A percentile compares a stretch with the other conserved stretches of the same genome.
These are phyloP conservation scores for Cynodonichthys magdalenae DNA, from an alignment of 2,797 vertebrate genomes.

Conservation along the genomic window DNA sequence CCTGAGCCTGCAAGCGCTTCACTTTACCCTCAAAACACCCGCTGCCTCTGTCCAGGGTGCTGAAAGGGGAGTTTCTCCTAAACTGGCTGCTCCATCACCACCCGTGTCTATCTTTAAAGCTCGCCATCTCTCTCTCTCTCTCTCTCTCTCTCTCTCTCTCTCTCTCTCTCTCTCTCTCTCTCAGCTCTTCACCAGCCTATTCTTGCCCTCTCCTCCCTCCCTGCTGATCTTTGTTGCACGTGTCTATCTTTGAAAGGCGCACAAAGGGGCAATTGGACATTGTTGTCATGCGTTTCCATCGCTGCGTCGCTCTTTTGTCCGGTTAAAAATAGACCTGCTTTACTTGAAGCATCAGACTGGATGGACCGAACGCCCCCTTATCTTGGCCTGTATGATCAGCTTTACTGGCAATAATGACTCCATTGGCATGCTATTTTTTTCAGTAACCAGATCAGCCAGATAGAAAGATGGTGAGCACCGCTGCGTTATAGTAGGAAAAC, in stretches of 20 bases:
- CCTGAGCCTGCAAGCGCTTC: constrained; percentile 56
- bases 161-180: neutral
- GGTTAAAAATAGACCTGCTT: constrained; percentile 47
- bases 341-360: constrained; percentile 45
- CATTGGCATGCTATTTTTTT: neutral
- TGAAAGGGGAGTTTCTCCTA: constrained; percentile 76
- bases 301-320: constrained; percentile 63
- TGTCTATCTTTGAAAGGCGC: constrained; percentile 72
- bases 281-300: constrained; percentile 65
- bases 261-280: constrained; percentile 70
- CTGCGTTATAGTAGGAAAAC: neutral
- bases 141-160: neutral
- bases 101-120: constrained; percentile 33
- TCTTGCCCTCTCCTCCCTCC: constrained; percentile 16
- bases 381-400: neutral
- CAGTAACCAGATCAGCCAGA: too few species aligned
- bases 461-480: too few species aligned
- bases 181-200: constrained; percentile 12
- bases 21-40: constrained; percentile 64
- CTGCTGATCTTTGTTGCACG: constrained; percentile 67
- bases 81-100: constrained; percentile 34
- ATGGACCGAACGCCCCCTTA: constrained; percentile 16
- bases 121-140: neutral
- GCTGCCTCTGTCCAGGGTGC: constrained; percentile 84
- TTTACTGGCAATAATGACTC: neutral